These are phyloP conservation scores for rat (Rattus norvegicus) DNA, from an alignment of 2,113 vertebrate genomes.

Conservation along the genomic window DNA sequence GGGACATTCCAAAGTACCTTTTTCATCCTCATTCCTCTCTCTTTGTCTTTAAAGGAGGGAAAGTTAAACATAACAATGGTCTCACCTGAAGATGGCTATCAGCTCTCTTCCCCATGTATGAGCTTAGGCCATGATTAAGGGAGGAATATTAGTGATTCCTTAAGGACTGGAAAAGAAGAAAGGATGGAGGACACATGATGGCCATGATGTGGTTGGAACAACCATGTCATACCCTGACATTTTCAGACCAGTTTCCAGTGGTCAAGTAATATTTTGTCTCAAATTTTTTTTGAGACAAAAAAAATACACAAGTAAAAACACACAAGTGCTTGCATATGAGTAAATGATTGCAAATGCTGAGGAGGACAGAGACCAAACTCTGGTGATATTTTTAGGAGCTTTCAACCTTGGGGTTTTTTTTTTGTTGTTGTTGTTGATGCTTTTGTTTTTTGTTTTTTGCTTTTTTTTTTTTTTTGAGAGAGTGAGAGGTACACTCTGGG, in stretches of 20 bases:
- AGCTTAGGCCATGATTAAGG: background rate
- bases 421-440: no score
- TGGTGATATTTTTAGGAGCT: background rate
- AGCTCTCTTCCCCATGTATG: background rate
- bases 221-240: background rate
- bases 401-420: no score
- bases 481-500: no score
- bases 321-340: no score
- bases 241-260: background rate
- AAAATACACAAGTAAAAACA: no score
- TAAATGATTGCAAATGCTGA: background rate
- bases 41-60: background rate
- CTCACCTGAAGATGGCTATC: background rate
- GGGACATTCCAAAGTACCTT: background rate
- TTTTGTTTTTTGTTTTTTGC: no score
- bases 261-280: background rate
- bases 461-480: background rate
- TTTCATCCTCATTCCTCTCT: background rate
- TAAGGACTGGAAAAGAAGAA: background rate
- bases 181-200: background rate
- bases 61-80: background rate
- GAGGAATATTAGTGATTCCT: background rate
- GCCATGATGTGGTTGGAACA: background rate
- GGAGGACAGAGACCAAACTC: background rate
- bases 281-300: background rate